Percentiles rank a stretch among this genome's conserved stretches.
phyloP scores from a whole-genome alignment of 2,797 vertebrate species.

The Onychomys torridus region DNA sequence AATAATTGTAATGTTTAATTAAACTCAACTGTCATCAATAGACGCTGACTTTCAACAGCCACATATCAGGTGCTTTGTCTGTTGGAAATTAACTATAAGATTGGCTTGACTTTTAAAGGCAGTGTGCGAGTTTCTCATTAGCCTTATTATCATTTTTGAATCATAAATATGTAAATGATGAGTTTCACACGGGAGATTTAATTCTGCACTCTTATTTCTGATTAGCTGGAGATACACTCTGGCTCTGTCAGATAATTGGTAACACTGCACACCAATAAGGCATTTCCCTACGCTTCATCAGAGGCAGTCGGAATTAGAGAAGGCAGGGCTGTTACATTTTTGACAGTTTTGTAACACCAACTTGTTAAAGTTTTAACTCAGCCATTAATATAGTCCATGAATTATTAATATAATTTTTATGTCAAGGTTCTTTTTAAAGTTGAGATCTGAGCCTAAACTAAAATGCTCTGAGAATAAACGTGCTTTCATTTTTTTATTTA shows the following conservation, averaged over 20 bases:
- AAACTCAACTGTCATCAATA: constrained; percentile 86
- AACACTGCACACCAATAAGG: constrained; percentile 92
- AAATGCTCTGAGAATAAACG: constrained; percentile 75
- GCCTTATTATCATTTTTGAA: constrained; percentile 92
- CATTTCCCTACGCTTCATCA: constrained; percentile 91
- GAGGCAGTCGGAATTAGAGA: constrained; percentile 86
- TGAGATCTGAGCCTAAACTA: constrained; percentile 77
- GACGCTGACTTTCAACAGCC: constrained; percentile 82
- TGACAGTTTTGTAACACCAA: constrained; percentile 89
- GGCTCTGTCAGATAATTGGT: constrained; percentile 92
- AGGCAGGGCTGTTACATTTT: constrained; percentile 88
- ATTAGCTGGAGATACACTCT: constrained; percentile 92
- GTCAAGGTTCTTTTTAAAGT: constrained; percentile 76
- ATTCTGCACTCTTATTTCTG: constrained; percentile 92
- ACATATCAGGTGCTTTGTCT: constrained; percentile 85
- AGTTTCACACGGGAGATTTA: constrained; percentile 91
- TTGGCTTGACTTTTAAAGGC: constrained; percentile 89
- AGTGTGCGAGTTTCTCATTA: constrained; percentile 91
- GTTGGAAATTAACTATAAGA: constrained; percentile 88
- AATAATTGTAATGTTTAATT: constrained; percentile 86
- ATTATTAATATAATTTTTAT: constrained; percentile 89
- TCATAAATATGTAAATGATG: constrained; percentile 95
- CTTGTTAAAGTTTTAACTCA: constrained; percentile 90
- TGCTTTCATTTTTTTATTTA: constrained; percentile 47
- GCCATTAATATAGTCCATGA: constrained; percentile 87